A percentile compares a stretch with the other conserved stretches of the same genome.
These are phyloP conservation scores for Odontocolon sp. DNA, from an alignment of 2,888 invertebrate species.

Conservation along the genomic window DNA sequence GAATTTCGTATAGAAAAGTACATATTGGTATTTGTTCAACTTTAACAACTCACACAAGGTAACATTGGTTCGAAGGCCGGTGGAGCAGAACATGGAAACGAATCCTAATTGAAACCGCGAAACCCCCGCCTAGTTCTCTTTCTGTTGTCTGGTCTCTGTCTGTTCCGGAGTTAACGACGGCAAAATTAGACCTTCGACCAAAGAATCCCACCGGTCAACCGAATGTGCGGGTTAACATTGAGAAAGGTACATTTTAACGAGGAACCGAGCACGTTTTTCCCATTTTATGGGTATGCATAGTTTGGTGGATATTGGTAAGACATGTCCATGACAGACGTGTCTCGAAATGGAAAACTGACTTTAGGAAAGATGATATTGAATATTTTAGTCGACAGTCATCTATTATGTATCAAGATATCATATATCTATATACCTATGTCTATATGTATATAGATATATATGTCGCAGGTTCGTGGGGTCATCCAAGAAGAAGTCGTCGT, in stretches of 20 bases:
- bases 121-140: conserved; percentile 43
- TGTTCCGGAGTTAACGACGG: conserved; percentile 36
- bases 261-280: conserved; percentile 20
- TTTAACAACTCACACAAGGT: conserved; percentile 22
- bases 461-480: conserved; percentile 35
- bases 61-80: conserved; percentile 52
- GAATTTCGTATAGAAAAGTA: conserved; percentile 2
- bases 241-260: conserved; percentile 46
- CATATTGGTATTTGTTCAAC: conserved; percentile 3
- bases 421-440: too few relatives aligned
- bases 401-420: too few relatives aligned
- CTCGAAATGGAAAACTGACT: conserved; percentile 4
- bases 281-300: conserved; percentile 11
- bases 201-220: not conserved
- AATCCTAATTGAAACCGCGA: conserved; percentile 63
- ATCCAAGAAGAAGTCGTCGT: conserved; percentile 29
- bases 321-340: not conserved
- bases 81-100: conserved; percentile 23
- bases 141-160: conserved; percentile 29
- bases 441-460: too few relatives aligned
- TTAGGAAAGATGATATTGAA: not conserved
- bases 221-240: conserved; percentile 16
- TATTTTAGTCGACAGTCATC: conserved; percentile 2
- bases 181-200: conserved; percentile 6
- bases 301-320: not conserved